Evolutionary conservation across 2,797 vertebrate genomes (phyloP).

Genomic region (Macropus fuliginosus): DNA sequence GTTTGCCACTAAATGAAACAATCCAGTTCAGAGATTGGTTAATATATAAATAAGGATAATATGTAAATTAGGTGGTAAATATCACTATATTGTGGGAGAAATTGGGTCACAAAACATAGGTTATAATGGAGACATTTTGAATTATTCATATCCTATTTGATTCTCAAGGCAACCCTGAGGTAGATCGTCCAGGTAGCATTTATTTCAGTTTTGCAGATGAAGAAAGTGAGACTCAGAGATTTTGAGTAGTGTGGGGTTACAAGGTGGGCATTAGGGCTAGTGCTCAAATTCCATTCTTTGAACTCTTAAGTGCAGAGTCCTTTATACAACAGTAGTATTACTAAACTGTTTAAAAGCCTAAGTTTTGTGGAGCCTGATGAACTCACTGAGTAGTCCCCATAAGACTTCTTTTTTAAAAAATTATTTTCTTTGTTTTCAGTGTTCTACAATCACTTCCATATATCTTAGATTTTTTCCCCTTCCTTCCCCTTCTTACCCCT

Average conservation of each 20-base stretch:
- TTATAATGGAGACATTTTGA: not conserved
- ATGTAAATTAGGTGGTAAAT: not conserved
- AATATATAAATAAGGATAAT: not conserved
- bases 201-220: not conserved
- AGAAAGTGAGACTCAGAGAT: not conserved
- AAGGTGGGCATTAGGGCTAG: not conserved
- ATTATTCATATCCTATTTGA: not conserved
- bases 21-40: not conserved
- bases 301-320: not conserved
- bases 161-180: not conserved
- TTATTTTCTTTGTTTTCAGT: too few relatives aligned
- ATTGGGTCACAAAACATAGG: not conserved
- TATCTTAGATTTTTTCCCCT: too few relatives aligned
- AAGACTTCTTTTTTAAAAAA: not conserved
- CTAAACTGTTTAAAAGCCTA: not conserved
- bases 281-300: not conserved
- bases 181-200: not conserved
- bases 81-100: not conserved
- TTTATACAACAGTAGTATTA: too few relatives aligned
- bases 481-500: too few relatives aligned
- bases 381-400: not conserved
- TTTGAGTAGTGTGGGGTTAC: not conserved
- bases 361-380: not conserved
- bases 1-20: not conserved
- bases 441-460: too few relatives aligned